A percentile compares a stretch with the other conserved stretches of the same genome.
Conservation (phyloP, 2,888 invertebrate genomes). For the Cryptops parisi region DNA sequence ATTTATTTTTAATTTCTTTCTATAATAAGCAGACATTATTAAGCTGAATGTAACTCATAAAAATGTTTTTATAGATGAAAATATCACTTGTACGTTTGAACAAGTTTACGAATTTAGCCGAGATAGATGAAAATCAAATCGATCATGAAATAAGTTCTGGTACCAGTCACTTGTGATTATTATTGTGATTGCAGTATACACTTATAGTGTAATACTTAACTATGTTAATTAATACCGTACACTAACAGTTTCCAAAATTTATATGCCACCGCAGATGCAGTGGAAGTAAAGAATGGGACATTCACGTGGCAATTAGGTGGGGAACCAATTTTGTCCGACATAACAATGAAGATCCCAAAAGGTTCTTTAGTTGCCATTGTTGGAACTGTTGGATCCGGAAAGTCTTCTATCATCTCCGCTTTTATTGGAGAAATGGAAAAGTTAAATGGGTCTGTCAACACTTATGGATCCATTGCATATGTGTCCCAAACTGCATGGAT, state of each 20-base stretch:
- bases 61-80: constrained; percentile 39
- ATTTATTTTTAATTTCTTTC: too few species aligned
- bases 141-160: not conserved
- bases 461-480: constrained; percentile 35
- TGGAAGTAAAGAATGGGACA: constrained; percentile 70
- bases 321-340: constrained; percentile 42
- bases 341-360: constrained; percentile 27
- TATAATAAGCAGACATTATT: constrained; percentile 37
- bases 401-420: constrained; percentile 36
- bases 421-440: constrained; percentile 37
- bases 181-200: not conserved
- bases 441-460: constrained; percentile 24
- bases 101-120: constrained; percentile 81
- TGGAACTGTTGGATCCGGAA: constrained; percentile 38
- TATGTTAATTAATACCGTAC: too few species aligned
- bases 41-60: too few species aligned
- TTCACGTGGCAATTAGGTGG: constrained; percentile 66
- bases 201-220: too few species aligned
- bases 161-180: not conserved
- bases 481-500: constrained; percentile 42
- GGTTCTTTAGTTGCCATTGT: constrained; percentile 34
- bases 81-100: constrained; percentile 85
- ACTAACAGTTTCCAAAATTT: too few species aligned
- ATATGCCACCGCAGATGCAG: constrained; percentile 37
- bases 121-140: constrained; percentile 46